A percentile compares a stretch with the other conserved stretches of the same genome.
These are phyloP conservation scores for Saccopteryx bilineata DNA, from an alignment of 2,113 vertebrate species.

Conservation along the genomic window DNA sequence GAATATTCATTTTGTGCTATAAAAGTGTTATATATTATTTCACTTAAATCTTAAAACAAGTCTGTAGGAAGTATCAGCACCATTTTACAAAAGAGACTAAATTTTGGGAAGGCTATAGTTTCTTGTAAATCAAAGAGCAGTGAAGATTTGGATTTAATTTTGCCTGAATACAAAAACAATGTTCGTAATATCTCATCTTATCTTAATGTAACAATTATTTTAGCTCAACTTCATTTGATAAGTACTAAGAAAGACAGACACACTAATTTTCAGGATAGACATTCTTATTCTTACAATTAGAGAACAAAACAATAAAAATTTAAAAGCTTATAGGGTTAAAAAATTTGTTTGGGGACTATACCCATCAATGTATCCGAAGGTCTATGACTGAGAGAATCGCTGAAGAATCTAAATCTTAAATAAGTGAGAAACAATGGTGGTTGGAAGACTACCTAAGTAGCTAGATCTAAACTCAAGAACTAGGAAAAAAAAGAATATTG, in stretches of 20 bases:
- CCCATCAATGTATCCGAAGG: no score
- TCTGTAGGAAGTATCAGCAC: not conserved
- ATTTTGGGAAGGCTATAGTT: not conserved
- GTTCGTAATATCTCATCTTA: not conserved
- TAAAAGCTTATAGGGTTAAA: not conserved
- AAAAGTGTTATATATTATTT: not conserved
- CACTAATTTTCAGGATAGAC: not conserved
- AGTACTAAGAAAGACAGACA: not conserved
- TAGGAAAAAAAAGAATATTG: not conserved
- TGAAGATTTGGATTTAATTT: not conserved
- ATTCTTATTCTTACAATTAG: not conserved
- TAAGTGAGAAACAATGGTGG: not conserved
- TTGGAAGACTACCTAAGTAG: not conserved
- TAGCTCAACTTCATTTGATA: not conserved
- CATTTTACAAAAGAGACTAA: not conserved
- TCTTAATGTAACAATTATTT: not conserved
- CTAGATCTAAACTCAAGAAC: not conserved
- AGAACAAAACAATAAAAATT: not conserved
- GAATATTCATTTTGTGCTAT: not conserved
- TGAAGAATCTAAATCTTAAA: conserved; percentile 21
- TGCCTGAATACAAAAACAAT: not conserved
- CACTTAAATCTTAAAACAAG: not conserved
- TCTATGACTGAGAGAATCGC: not conserved
- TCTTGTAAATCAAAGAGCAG: not conserved
- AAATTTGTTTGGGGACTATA: not conserved